Conservation (phyloP, 2,888 invertebrate species). For the Mystacides longicornis region DNA sequence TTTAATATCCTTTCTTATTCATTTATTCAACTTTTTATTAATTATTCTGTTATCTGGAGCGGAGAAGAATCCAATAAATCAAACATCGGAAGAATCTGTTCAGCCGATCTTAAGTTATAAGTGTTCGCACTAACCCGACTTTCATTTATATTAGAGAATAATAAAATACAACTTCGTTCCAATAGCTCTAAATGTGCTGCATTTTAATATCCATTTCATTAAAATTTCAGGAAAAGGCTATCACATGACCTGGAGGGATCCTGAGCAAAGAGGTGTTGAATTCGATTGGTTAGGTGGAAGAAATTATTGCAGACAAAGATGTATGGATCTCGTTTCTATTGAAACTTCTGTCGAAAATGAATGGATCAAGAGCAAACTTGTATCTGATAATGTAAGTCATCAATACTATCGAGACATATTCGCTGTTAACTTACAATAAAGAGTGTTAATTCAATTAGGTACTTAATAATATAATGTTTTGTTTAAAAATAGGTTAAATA, state of each 20-base stretch:
- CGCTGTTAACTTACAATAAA: not conserved
- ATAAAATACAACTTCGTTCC: not conserved
- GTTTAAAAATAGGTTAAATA: slow-evolving; percentile 64
- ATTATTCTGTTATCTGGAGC: too few relatives aligned
- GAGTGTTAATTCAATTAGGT: too few relatives aligned
- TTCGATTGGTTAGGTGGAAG: slow-evolving; percentile 79
- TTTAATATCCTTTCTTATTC: too few relatives aligned
- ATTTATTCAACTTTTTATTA: too few relatives aligned
- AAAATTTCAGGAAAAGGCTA: slow-evolving; percentile 58
- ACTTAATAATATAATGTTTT: not conserved
- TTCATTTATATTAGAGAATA: too few relatives aligned
- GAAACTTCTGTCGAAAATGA: slow-evolving; percentile 84
- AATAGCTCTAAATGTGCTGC: not conserved
- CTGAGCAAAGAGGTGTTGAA: slow-evolving; percentile 63
- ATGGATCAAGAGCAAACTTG: slow-evolving; percentile 73
- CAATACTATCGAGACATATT: not conserved
- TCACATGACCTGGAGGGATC: slow-evolving; percentile 83
- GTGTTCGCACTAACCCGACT: too few relatives aligned
- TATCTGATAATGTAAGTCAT: slow-evolving; percentile 66
- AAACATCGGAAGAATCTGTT: too few relatives aligned
- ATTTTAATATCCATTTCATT: not conserved
- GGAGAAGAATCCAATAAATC: too few relatives aligned
- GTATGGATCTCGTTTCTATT: slow-evolving; percentile 83
- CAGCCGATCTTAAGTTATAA: too few relatives aligned
- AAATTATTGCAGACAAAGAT: slow-evolving; percentile 80